Percentiles rank a stretch among this genome's conserved stretches.
Evolutionary conservation across 2,888 invertebrate species (phyloP).

Genomic region (Phortica magna): DNA sequence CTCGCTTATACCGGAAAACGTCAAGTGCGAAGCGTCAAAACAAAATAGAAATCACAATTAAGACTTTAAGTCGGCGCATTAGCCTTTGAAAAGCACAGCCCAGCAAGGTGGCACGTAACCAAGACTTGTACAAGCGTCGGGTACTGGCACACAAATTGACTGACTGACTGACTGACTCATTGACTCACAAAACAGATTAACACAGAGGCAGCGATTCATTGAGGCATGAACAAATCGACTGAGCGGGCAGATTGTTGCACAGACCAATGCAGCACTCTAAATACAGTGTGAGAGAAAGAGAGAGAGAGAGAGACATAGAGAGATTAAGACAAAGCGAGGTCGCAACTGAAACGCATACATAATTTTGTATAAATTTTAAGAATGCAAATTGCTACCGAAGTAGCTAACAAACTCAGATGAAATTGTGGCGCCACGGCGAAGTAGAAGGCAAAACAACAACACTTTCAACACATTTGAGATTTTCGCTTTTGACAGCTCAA

Average conservation of each 20-base stretch:
- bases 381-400: background rate
- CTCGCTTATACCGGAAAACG: slow-evolving; percentile 2
- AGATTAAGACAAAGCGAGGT: too few relatives aligned
- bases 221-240: slow-evolving; percentile 2
- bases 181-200: slow-evolving; percentile 1
- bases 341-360: too few relatives aligned
- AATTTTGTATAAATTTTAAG: too few relatives aligned
- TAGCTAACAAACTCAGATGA: background rate
- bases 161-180: background rate
- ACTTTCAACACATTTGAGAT: background rate
- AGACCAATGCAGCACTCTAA: background rate
- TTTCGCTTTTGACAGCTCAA: background rate
- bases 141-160: background rate
- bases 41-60: slow-evolving; percentile 16
- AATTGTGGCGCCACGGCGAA: background rate
- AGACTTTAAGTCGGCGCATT: background rate
- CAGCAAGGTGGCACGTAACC: background rate
- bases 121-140: background rate
- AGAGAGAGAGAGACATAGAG: background rate
- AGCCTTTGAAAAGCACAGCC: background rate
- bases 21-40: slow-evolving; percentile 8
- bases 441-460: background rate
- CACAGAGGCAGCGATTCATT: slow-evolving; percentile 10
- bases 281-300: background rate
- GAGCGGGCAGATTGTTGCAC: background rate